Evolutionary conservation across 2,888 invertebrate species (phyloP).

Genomic region (Calameuta pallipes): DNA sequence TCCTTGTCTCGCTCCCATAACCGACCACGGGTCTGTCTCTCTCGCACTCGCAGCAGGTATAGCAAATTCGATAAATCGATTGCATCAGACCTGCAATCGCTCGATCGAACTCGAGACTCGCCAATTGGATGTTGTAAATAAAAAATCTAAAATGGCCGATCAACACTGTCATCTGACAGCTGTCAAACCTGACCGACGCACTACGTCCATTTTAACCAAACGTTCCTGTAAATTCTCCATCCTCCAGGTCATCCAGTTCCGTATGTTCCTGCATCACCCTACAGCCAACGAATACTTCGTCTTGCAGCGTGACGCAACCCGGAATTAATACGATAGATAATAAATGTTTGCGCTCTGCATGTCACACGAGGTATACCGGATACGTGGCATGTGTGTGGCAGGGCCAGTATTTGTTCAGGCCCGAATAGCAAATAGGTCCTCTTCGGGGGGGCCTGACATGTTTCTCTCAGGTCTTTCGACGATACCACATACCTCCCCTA

Average conservation of each 20-base stretch:
- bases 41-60: neutral
- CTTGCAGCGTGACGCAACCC: neutral
- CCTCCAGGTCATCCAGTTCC: neutral
- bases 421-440: conserved; percentile 44
- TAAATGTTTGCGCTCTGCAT: conserved; percentile 48
- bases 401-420: conserved; percentile 55
- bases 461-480: neutral
- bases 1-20: neutral
- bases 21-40: neutral
- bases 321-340: conserved; percentile 47
- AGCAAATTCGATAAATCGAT: neutral
- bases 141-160: neutral
- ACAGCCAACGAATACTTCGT: neutral
- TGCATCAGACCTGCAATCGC: neutral
- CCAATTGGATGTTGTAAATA: neutral
- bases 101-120: neutral
- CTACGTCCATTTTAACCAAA: neutral
- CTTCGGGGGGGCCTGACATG: conserved; percentile 5
- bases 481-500: neutral
- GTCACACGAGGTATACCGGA: conserved; percentile 28
- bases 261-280: neutral
- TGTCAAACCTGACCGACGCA: too few species aligned
- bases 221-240: neutral
- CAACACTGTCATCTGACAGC: neutral
- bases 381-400: conserved; percentile 48